Evolutionary conservation across 2,113 vertebrate genomes (phyloP).

Genomic region (Lophotis ruficrista): DNA sequence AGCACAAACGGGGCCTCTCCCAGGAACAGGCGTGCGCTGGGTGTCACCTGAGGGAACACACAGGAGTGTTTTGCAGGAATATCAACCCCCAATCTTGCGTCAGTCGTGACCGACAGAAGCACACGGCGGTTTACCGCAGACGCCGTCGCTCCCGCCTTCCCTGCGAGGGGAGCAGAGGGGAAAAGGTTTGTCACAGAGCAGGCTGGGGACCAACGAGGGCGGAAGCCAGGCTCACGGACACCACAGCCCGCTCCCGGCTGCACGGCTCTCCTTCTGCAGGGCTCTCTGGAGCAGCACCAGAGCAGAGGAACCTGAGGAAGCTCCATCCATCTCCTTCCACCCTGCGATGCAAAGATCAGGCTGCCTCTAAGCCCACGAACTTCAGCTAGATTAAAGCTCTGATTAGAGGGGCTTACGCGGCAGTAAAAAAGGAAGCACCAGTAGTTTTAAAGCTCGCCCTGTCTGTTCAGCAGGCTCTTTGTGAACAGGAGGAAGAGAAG

Average conservation of each 20-base stretch:
- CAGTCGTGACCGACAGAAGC: neutral
- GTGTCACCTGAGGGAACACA: neutral
- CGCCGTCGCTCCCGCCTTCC: neutral
- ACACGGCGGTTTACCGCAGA: neutral
- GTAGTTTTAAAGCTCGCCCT: neutral
- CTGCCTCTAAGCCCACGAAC: neutral
- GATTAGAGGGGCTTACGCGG: neutral
- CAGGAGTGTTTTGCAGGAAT: neutral
- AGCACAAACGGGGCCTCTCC: neutral
- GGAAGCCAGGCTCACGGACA: neutral
- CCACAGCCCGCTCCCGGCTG: no score
- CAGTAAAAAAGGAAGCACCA: neutral
- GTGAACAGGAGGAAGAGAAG: neutral
- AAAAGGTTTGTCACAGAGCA: neutral
- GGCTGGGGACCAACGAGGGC: neutral
- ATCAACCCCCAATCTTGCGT: neutral
- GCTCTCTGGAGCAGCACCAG: neutral
- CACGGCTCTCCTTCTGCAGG: neutral
- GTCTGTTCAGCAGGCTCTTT: neutral
- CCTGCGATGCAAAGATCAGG: neutral
- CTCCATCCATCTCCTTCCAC: neutral
- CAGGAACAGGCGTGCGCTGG: neutral
- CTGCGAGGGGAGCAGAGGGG: neutral
- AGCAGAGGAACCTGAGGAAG: neutral
- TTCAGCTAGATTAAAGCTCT: conserved; percentile 22